Evolutionary conservation across 2,797 vertebrate genomes (phyloP), one percentile per base, ranked within the genome.

Genomic region (Tiaroga cobitis): DNA sequence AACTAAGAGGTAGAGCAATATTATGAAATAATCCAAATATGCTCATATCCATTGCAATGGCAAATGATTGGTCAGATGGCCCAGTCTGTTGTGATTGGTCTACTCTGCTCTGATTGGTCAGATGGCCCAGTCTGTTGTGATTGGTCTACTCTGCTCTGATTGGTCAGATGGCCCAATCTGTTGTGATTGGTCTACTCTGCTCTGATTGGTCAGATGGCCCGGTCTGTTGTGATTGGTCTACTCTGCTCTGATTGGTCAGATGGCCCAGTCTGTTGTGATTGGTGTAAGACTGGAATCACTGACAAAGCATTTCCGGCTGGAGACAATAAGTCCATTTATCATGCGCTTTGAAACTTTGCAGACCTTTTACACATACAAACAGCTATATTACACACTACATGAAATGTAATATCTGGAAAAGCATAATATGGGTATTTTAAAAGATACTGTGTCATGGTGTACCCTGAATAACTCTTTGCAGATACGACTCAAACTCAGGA

Each of bases 401-500:
- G 6, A 61, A 61, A 61, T 61, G n/a, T 13, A 61, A 61, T 13
- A 5, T 26, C n/a, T 61, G 56, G 16, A 63, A 63, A 32, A 29
- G 15, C 61, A 29, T 63, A 29, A 63, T 16, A 59, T 6, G 6
- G 26, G 13, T 24, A 63, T 29, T 65, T 63, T 29, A 29, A 68
- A 41, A 72, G 2, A 65, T 32, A 43, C 9, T 5, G 5, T 68
- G 19, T 34, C 26, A 68, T 68, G 26, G 21, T 29, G 61, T 32
- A 8, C 16, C 4, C 18, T 59, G 63, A 32, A 18, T 65, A 24
- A 43, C 37, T 63, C 54, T 49, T 72, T 86, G 10, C 90, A 99
- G 98, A 91, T 99, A 99, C 0, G 98, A 99, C 91, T 99, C 98
- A 0, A 99, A 99, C 91, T 99, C 98, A 0, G 98, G 98, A 0